Evolutionary conservation across 1,140 invertebrate species (phyloP).

Genomic region (Hyles euphorbiae): DNA sequence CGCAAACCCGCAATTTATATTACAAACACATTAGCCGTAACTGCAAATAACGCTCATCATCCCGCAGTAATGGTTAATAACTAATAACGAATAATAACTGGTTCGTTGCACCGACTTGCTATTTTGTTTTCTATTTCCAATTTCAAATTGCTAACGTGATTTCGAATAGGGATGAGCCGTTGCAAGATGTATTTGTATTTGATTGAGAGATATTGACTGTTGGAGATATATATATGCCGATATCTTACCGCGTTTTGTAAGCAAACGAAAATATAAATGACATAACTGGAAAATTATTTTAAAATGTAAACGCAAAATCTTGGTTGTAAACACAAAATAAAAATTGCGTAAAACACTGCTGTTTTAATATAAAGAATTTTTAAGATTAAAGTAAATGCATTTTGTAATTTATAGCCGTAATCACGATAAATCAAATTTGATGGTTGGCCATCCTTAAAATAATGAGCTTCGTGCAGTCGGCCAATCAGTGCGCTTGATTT

Average conservation of each 20-base stretch:
- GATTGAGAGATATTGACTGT: background rate
- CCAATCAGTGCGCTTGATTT: constrained; percentile 26
- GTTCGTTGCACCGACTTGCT: constrained; percentile 22
- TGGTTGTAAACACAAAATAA: no score
- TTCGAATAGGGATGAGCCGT: constrained; percentile 7
- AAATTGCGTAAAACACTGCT: no score
- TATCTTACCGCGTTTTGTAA: no score
- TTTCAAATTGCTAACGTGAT: constrained; percentile 37
- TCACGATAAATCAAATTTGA: no score
- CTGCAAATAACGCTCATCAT: constrained; percentile 16
- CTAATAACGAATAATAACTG: constrained; percentile 22
- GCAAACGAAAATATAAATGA: no score
- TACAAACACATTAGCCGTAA: constrained; percentile 11
- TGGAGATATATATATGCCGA: background rate
- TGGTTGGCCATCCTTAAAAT: constrained; percentile 1
- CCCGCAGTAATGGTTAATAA: constrained; percentile 17
- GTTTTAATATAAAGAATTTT: no score
- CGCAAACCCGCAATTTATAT: constrained; percentile 18
- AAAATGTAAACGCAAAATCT: no score
- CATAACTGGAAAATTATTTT: no score
- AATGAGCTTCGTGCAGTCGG: background rate
- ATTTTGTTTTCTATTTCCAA: constrained; percentile 52
- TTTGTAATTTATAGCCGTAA: no score
- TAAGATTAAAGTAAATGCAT: no score
- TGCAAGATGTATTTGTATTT: background rate